Base-by-base conservation (phyloP, 2,797 vertebrate genomes). In the Thalassophryne amazonica region DNA sequence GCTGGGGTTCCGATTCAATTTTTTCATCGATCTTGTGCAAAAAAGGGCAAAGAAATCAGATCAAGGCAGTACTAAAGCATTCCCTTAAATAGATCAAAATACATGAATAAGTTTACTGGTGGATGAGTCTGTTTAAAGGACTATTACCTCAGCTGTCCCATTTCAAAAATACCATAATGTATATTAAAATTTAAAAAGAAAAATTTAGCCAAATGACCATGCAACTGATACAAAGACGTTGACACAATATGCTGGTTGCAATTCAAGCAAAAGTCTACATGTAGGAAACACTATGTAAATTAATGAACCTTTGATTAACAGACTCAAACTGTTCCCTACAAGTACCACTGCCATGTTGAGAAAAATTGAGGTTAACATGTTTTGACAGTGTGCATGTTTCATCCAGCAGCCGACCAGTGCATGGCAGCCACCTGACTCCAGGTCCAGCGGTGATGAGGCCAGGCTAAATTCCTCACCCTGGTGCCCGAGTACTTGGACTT, bases 401-500 rank as follows among this genome's bases (percentile, higher is more conserved):
- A 16, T 14, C 11, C 24, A 3, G 43, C 55, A 47, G 58, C 65
- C 69, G 58, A 78, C 83, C 60, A 46, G 60, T 29, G 49, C 66
- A 40, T 49, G 1, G 61, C 62, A 68, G 84, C 88, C 86, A 61
- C 41, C 76, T 82, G 88, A 87, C 92, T 92, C 91, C 88, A 88
- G 76, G 80, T 80, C 77, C 80, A 60, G 69, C 61, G 76, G 86
- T 93, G 76, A 73, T 92, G 54, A 42, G 80, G 66, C 57, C 68
- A 20, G 80, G 86, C 65, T 73, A 92, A 92, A 93, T 93, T 93
- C 91, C 90, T 91, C 91, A 91, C 77, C 42, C 67, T 47, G 22
- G 78, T 90, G 92, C 70, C 66, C 83, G 50, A 78, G 83, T 76
- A 79, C 76, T 89, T 81, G 76, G 64, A 76, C 63, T 49, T n/a